Evolutionary conservation across 2,888 invertebrate genomes (phyloP).

Genomic region (Thumatha senex): DNA sequence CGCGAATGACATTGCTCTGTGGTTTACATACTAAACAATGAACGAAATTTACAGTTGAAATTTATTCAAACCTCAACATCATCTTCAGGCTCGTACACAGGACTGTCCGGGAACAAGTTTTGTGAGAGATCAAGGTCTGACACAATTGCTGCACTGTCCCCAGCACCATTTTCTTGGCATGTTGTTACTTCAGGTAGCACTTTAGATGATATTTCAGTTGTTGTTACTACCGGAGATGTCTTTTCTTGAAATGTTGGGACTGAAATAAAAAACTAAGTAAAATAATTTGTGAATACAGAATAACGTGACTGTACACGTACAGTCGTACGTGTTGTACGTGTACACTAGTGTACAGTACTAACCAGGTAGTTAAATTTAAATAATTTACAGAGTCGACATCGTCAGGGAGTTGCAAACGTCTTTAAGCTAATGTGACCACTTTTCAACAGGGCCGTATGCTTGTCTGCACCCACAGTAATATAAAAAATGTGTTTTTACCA

Average conservation of each 20-base stretch:
- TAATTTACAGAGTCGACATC: too few species aligned
- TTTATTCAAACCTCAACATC: slow-evolving; percentile 47
- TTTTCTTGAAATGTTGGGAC: not conserved
- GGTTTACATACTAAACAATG: too few species aligned
- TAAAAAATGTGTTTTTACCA: too few species aligned
- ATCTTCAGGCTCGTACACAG: slow-evolving; percentile 73
- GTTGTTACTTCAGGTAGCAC: not conserved
- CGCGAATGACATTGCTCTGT: too few species aligned
- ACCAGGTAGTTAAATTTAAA: too few species aligned
- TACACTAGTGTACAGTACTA: too few species aligned
- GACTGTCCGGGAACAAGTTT: slow-evolving; percentile 71
- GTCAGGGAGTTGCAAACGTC: too few species aligned
- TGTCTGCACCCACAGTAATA: too few species aligned
- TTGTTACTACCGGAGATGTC: not conserved
- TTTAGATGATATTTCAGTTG: not conserved
- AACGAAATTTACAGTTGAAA: not conserved
- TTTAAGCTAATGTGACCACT: too few species aligned
- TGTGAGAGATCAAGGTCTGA: slow-evolving; percentile 53
- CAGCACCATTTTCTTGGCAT: slow-evolving; percentile 7
- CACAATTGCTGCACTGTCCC: slow-evolving; percentile 12
- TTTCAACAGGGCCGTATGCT: too few species aligned
- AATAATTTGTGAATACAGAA: not conserved
- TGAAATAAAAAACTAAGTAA: not conserved
- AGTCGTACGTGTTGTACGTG: too few species aligned
- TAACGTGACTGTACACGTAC: too few species aligned